These are phyloP conservation scores for Spatula clypeata DNA, from an alignment of 2,797 vertebrate species.

Conservation along the genomic window DNA sequence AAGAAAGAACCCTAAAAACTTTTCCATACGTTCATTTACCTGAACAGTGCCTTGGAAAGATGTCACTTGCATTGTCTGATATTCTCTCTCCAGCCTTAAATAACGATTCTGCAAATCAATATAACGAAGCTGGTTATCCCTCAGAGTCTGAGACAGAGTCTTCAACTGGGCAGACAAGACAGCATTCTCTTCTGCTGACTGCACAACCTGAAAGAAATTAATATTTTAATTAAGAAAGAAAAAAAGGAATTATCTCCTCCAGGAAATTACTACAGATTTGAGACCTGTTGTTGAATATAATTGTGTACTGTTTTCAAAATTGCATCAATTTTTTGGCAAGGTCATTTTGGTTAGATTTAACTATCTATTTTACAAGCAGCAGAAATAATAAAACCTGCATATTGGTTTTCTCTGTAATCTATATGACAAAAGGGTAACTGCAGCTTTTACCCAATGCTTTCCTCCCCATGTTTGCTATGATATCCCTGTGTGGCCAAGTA, in stretches of 20 bases:
- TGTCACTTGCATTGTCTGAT: constrained; percentile 60
- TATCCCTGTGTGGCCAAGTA: not conserved
- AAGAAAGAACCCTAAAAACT: not conserved
- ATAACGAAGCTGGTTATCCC: constrained; percentile 86
- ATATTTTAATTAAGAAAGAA: not conserved
- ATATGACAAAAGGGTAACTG: not conserved
- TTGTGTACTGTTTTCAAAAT: rapidly evolving
- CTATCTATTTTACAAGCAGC: not conserved
- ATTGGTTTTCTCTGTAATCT: not conserved
- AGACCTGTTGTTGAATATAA: not conserved
- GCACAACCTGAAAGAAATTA: constrained; percentile 82
- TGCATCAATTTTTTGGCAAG: not conserved
- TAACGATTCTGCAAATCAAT: constrained; percentile 86
- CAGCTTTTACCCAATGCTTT: not conserved
- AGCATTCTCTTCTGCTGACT: constrained; percentile 87
- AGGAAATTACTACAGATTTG: not conserved
- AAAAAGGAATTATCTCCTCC: not conserved
- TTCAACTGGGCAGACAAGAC: constrained; percentile 86
- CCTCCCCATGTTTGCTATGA: rapidly evolving
- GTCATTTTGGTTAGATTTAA: not conserved
- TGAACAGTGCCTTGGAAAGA: constrained; percentile 70
- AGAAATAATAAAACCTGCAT: not conserved
- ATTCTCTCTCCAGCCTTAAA: constrained; percentile 86
- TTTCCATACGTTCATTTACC: constrained; percentile 64
- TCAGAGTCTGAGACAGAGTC: constrained; percentile 87